Conservation (phyloP, 2,888 invertebrate species). For the Drosophila birchii region DNA sequence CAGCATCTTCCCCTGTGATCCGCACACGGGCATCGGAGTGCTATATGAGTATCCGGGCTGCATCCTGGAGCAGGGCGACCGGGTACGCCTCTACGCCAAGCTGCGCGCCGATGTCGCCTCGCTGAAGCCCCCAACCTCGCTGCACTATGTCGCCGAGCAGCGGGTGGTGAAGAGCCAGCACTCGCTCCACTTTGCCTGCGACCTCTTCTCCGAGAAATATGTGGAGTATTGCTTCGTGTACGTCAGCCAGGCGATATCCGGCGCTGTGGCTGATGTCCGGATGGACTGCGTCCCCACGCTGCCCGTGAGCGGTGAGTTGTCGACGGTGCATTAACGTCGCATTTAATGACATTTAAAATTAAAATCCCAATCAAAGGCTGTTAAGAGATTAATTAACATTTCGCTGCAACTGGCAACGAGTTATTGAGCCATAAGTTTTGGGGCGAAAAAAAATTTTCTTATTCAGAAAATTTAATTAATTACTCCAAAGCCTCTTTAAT, state of each 20-base stretch:
- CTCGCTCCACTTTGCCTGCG: slow-evolving; percentile 91
- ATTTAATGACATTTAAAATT: slow-evolving; percentile 11
- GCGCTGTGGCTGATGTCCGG: slow-evolving; percentile 93
- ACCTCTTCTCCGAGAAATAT: slow-evolving; percentile 92
- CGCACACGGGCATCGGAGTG: slow-evolving; percentile 89
- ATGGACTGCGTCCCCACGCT: slow-evolving; percentile 94
- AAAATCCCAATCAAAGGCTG: slow-evolving; percentile 13
- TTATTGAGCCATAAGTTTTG: not conserved
- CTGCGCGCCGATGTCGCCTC: slow-evolving; percentile 89
- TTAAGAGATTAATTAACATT: not conserved
- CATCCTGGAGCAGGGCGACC: slow-evolving; percentile 90
- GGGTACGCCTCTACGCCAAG: slow-evolving; percentile 92
- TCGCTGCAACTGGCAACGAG: not conserved
- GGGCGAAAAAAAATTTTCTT: not conserved
- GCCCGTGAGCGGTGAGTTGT: slow-evolving; percentile 89
- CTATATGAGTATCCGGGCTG: slow-evolving; percentile 94
- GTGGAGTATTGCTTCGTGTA: slow-evolving; percentile 95
- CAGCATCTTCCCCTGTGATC: slow-evolving; percentile 93
- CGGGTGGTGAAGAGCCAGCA: slow-evolving; percentile 90
- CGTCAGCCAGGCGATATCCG: slow-evolving; percentile 93
- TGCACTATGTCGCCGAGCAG: slow-evolving; percentile 88
- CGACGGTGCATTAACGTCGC: not conserved
- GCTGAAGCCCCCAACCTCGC: slow-evolving; percentile 87
- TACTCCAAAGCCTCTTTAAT: not conserved
- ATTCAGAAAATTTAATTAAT: not conserved